Evolutionary conservation across 1,140 invertebrate genomes (phyloP).

Genomic region (Dysdera silvatica): DNA sequence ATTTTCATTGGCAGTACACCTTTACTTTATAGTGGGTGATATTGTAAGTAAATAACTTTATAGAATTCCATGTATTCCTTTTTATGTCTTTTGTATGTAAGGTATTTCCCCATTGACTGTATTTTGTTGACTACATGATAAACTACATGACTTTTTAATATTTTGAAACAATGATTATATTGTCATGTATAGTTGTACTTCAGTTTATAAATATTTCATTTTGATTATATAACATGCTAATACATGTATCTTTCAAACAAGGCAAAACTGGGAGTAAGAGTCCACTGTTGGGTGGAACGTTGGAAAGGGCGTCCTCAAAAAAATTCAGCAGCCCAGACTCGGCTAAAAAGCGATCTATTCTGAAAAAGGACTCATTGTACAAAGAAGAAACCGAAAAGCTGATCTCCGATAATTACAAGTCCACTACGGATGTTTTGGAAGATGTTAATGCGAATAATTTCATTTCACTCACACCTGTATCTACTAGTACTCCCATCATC

Average conservation of each 20-base stretch:
- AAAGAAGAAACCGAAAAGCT: slow-evolving; percentile 70
- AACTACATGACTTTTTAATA: too few species aligned
- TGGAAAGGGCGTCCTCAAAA: slow-evolving; percentile 26
- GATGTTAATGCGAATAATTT: slow-evolving; percentile 10
- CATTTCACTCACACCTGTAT: slow-evolving; percentile 13
- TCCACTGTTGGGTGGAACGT: slow-evolving; percentile 21
- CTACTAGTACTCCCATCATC: slow-evolving; percentile 4
- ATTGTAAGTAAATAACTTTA: too few species aligned
- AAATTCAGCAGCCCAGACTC: slow-evolving; percentile 48
- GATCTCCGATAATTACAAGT: slow-evolving; percentile 51
- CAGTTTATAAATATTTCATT: too few species aligned
- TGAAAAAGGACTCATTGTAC: slow-evolving; percentile 57
- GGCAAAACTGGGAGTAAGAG: slow-evolving; percentile 20
- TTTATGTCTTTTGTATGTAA: too few species aligned
- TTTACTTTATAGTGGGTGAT: too few species aligned
- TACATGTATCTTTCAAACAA: slow-evolving; percentile 6
- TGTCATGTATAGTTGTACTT: too few species aligned
- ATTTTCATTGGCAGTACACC: too few species aligned
- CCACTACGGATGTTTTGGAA: slow-evolving; percentile 9
- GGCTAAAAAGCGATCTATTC: slow-evolving; percentile 58
- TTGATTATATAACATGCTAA: too few species aligned
- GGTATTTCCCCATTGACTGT: too few species aligned
- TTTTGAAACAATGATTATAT: too few species aligned
- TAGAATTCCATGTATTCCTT: too few species aligned
- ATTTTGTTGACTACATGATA: too few species aligned